phyloP scores from a whole-genome alignment of 35 echinoderm and acorn worm species.

The Ptychodera flava region DNA sequence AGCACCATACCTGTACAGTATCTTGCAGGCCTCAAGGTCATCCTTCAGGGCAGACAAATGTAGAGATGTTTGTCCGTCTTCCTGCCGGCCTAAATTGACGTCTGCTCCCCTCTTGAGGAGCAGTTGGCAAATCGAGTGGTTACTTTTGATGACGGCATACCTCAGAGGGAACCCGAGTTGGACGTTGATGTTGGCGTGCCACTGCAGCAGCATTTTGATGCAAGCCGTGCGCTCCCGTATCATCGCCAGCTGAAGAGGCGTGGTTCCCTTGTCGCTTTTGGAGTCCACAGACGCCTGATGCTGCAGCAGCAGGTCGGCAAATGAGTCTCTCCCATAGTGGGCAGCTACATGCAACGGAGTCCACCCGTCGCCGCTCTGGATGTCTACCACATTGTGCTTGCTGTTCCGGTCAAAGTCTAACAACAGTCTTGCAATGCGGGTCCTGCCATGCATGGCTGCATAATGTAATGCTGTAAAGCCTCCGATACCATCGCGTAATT shows the following conservation, averaged over 20 bases:
- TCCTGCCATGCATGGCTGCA: slow-evolving; percentile 77
- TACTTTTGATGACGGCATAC: slow-evolving; percentile 59
- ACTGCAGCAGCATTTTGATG: slow-evolving; percentile 43
- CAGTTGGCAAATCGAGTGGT: slow-evolving; percentile 14
- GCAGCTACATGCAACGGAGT: slow-evolving; percentile 57
- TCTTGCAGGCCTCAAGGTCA: slow-evolving; percentile 31
- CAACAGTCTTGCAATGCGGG: slow-evolving; percentile 53
- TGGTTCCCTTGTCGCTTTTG: slow-evolving; percentile 50
- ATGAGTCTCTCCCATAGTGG: slow-evolving; percentile 69
- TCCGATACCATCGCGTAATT: slow-evolving; percentile 45
- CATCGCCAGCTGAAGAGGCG: slow-evolving; percentile 60
- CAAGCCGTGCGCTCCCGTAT: slow-evolving; percentile 50
- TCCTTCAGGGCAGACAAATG: slow-evolving; percentile 56
- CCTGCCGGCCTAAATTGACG: slow-evolving; percentile 44
- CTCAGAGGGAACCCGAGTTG: slow-evolving; percentile 56
- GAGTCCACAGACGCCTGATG: slow-evolving; percentile 36
- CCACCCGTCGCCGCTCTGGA: slow-evolving; percentile 54
- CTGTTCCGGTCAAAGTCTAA: slow-evolving; percentile 47
- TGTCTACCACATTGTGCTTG: slow-evolving; percentile 38
- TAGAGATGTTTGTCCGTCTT: slow-evolving; percentile 57
- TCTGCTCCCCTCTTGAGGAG: slow-evolving; percentile 42
- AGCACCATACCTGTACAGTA: slow-evolving; percentile 59
- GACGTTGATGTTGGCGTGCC: slow-evolving; percentile 46
- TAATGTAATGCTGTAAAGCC: slow-evolving; percentile 73
- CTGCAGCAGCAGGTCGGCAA: slow-evolving; percentile 39